Base-by-base conservation (phyloP, 2,113 vertebrate genomes). In the Engystomops pustulosus region DNA sequence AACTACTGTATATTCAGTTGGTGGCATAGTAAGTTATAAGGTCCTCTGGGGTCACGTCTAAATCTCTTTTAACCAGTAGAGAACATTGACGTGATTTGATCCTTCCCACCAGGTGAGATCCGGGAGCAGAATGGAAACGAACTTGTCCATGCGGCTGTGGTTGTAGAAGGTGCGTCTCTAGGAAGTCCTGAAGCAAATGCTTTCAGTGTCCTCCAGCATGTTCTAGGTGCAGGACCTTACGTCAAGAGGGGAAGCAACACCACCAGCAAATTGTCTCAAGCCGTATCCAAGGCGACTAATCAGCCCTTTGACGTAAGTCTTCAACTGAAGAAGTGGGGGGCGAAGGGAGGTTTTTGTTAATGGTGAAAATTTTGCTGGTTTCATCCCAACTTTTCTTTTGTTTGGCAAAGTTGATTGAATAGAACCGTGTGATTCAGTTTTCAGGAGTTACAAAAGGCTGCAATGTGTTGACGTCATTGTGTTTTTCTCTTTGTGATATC, bases 231-330 rank as follows among this genome's bases (percentile, higher is more conserved):
- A 4, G 98, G 96, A 2, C 96, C 95, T 6, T 94, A 93, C 2
- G 81, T 99, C 80, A 99, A 99, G 91, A 96, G 98, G 87, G 97
- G 98, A 58, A 92, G 90, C 87, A 88, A 86, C 1, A 7, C 90
- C 18, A 93, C 93, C 88, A 96, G 89, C 91, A 94, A 93, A 86
- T 86, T 99, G 30, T 85, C 74, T 84, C 96, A 97, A 86, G 92
- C 90, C 17, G 87, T 96, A 80, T 88, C 92, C 85, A 97, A 96
- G 90, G 94, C 90, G 77, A 92, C 92, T 11, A 75, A 87, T 65
- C 92, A 94, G 45, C 97, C 95, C 2, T 99, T 98, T 86, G 96
- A 98, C 15, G 98, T 98, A 91, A 96, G 97, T 94, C 15, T 41
- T 25, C 23, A 41, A 8, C 53, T 36, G 18, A 36, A 25, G 72